Evolutionary conservation across 2,888 invertebrate species (phyloP), one percentile per base, ranked within the genome.

Genomic region (Chrysomela aeneicollis): DNA sequence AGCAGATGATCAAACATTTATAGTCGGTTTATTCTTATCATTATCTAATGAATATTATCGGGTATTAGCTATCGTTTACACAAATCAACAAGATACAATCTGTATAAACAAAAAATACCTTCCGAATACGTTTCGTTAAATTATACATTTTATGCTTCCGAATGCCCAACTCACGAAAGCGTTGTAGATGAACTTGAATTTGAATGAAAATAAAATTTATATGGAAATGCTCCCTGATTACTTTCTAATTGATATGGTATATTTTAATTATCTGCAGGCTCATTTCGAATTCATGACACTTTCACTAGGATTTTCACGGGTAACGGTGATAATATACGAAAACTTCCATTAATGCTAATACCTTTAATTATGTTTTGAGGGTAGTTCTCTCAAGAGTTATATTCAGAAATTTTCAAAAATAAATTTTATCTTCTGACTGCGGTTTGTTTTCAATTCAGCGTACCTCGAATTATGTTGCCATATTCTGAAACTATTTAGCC

Each of bases 181-280:
- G 59, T 63, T 58, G 35, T 51, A 37, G 52, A 61, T 52, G 42
- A 53, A 19, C 46, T 47, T 17, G 18, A 63, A 46, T 57, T 63
- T 59, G 17, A 50, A 59, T 52, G n/a, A 51, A 63, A 26, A 35
- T 22, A 21, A 37, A 52, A 54, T 47, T 15, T 49, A 17, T 54
- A 63, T 54, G 59, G 46, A 58, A 54, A 63, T 63, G 32, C 15
- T 61, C 47, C 49, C 26, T 26, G 32, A 52, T 53, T 46, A 49
- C 63, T 63, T 63, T 63, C 63, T 63, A 59, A 37, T 57, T 21
- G 17, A 15, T 55, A 55, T 15, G 22, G 42, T 42, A 42, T 26
- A 42, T 8, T 22, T 9, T n/a, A 21, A 54, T 32, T 37, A 35
- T 12, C 35, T 9, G 10, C 12, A 35, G 17, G 32, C 35, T 17